phyloP scores from a whole-genome alignment of 2,113 vertebrate species.

The Hystrix cristata region DNA sequence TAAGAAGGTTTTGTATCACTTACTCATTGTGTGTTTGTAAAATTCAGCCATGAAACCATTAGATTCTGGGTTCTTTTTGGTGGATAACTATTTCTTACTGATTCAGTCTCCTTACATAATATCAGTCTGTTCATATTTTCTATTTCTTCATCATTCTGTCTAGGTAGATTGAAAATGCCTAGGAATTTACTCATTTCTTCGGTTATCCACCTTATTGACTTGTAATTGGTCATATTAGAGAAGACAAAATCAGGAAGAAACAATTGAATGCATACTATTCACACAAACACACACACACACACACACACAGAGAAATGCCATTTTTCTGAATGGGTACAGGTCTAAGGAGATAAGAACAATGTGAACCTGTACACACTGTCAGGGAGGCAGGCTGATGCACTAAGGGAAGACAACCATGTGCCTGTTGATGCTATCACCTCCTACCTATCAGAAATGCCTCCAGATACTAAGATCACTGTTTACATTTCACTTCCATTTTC shows the following conservation, averaged over 20 bases:
- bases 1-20: background rate
- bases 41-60: background rate
- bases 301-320: background rate
- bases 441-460: background rate
- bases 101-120: background rate
- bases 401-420: background rate
- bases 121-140: background rate
- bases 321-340: background rate
- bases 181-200: background rate
- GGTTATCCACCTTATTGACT: background rate
- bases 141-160: background rate
- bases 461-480: background rate
- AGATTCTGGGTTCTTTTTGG: background rate
- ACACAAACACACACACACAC: background rate
- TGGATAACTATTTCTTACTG: background rate
- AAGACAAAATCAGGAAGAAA: background rate
- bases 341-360: background rate
- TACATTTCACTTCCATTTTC: background rate
- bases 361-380: background rate
- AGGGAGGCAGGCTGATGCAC: background rate
- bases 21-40: background rate
- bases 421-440: background rate
- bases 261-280: background rate
- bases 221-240: background rate
- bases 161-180: background rate